Base-by-base conservation (phyloP, 2,113 vertebrate genomes). In the Anoplopoma fimbria region DNA sequence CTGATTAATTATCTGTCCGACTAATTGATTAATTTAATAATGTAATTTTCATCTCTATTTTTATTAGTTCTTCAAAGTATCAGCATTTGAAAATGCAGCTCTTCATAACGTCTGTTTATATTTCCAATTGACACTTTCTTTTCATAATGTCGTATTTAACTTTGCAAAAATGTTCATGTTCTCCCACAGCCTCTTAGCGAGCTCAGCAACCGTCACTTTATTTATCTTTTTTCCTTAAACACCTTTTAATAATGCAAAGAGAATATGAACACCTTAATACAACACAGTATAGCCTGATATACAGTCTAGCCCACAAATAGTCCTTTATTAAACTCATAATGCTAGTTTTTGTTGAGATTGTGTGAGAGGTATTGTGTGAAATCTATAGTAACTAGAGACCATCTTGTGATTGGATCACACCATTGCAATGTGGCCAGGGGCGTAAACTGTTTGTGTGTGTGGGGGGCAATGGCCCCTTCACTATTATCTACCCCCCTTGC, bases 271-370 rank as follows among this genome's bases (percentile, higher is more conserved):
- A 55, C 34, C 8, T 25, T n/a, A 10, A 57, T 40, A n/a, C n/a
- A n/a, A n/a, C n/a, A n/a, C n/a, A n/a, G n/a, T n/a, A n/a, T n/a
- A n/a, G n/a, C n/a, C n/a, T n/a, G n/a, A n/a, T n/a, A n/a, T n/a
- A 27, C 10, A 58, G 21, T 21, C 31, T n/a, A 42, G 2, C 8
- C 6, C 1, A 34, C 40, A 21, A n/a, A 29, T 29, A 58, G 12
- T 8, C 27, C 9, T 36, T 14, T 33, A 53, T 36, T 27, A 27
- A 58, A 27, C 23, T 40, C 27, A n/a, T n/a, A n/a, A n/a, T n/a
- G n/a, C n/a, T n/a, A n/a, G n/a, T n/a, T n/a, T n/a, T n/a, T 58
- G 17, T 42, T 42, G 9, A 72, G 70, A 29, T 72, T 72, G 5
- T 60, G 2, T 42, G 70, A 72, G 34, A 29, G 15, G n/a, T n/a